These are phyloP conservation scores for Sylvilagus bachmani DNA, from an alignment of 2,113 vertebrate species.

Conservation along the genomic window DNA sequence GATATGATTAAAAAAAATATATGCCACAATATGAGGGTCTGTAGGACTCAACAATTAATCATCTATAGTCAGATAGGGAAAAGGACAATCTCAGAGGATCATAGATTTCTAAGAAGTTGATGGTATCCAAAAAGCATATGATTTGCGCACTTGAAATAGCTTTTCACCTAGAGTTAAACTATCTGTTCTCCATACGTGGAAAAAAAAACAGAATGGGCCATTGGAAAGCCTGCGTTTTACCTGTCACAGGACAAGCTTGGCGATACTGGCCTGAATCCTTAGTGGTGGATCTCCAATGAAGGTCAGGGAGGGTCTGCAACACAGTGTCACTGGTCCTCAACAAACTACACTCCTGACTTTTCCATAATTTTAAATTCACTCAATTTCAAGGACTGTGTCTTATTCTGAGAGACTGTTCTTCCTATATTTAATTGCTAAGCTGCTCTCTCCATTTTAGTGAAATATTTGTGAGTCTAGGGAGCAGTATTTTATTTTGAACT, in stretches of 20 bases:
- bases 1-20: background rate
- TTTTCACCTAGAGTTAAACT: background rate
- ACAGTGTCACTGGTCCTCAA: background rate
- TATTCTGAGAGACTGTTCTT: background rate
- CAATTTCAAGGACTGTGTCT: background rate
- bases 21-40: background rate
- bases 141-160: background rate
- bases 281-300: background rate
- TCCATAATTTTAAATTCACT: background rate
- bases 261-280: background rate
- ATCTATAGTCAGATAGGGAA: background rate
- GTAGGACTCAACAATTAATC: fast-evolving
- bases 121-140: background rate
- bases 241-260: background rate
- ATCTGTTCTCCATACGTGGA: background rate
- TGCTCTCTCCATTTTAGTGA: background rate
- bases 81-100: background rate
- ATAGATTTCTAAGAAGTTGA: background rate
- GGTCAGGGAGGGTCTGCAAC: fast-evolving
- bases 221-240: background rate
- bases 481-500: background rate
- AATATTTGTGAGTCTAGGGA: background rate
- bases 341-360: background rate
- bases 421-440: background rate
- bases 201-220: background rate